Evolutionary conservation across 2,797 vertebrate genomes (phyloP).

Genomic region (Synanceia verrucosa): DNA sequence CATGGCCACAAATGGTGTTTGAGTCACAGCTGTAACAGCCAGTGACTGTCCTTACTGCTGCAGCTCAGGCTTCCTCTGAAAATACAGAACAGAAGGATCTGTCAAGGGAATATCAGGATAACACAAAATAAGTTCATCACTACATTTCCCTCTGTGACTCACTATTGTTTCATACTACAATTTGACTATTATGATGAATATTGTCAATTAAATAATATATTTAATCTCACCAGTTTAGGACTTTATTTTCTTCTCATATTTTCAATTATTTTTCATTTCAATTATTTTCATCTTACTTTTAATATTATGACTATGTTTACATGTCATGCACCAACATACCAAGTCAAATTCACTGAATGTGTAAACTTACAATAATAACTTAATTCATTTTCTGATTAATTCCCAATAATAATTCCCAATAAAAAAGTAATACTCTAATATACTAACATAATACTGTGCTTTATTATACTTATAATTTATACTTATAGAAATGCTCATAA

Average conservation of each 20-base stretch:
- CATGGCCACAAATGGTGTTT: neutral
- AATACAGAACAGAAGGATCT: neutral
- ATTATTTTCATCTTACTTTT: no score
- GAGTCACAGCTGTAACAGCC: neutral
- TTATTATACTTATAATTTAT: no score
- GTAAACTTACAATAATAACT: no score
- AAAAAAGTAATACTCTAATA: neutral
- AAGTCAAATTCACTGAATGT: no score
- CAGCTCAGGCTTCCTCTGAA: neutral
- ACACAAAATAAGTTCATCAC: neutral
- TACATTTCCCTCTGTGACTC: neutral
- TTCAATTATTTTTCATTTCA: no score
- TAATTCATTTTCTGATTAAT: no score
- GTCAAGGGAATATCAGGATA: neutral
- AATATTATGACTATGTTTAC: no score
- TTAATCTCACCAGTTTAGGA: neutral
- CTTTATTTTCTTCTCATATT: no score
- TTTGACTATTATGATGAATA: neutral
- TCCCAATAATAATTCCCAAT: neutral
- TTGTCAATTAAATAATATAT: neutral
- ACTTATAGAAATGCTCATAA: neutral
- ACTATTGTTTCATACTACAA: neutral
- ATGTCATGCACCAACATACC: no score
- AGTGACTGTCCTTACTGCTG: neutral
- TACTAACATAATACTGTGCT: neutral